These are phyloP conservation scores for Scleropages formosus DNA, from an alignment of 2,797 vertebrate genomes.

Conservation along the genomic window DNA sequence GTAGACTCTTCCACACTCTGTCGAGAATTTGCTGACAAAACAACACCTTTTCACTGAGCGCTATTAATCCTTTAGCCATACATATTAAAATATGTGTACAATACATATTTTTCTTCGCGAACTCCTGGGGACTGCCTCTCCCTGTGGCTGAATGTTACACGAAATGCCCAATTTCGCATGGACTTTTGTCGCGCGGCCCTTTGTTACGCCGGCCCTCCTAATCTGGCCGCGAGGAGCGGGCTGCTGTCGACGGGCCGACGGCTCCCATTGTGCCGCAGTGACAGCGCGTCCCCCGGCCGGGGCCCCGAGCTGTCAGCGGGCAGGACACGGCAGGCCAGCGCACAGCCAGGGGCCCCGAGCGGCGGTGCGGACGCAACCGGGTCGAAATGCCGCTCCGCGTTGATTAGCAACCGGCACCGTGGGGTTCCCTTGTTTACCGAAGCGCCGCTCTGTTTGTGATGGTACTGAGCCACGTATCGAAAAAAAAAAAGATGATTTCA, in stretches of 20 bases:
- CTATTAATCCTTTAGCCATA: neutral
- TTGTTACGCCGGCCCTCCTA: constrained; percentile 63
- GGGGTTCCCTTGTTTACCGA: constrained; percentile 52
- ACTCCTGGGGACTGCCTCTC: constrained; percentile 65
- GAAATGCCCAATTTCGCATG: constrained; percentile 78
- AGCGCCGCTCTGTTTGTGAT: neutral
- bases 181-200: constrained; percentile 60
- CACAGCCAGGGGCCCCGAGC: constrained; percentile 68
- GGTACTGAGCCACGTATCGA: too few species aligned
- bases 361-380: constrained; percentile 48
- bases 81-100: neutral
- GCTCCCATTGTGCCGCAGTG: constrained; percentile 62
- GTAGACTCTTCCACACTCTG: too few species aligned
- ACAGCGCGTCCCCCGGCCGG: constrained; percentile 68
- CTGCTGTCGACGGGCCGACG: constrained; percentile 41
- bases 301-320: constrained; percentile 72
- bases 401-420: constrained; percentile 65
- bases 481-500: too few species aligned
- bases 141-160: constrained; percentile 70
- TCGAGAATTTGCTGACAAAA: too few species aligned
- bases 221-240: constrained; percentile 57
- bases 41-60: too few species aligned
- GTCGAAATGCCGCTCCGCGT: constrained; percentile 65
- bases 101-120: constrained; percentile 45
- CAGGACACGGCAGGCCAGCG: constrained; percentile 54